These are phyloP conservation scores for Melanotaenia duboulayi DNA, from an alignment of 2,113 vertebrate genomes.

Conservation along the genomic window DNA sequence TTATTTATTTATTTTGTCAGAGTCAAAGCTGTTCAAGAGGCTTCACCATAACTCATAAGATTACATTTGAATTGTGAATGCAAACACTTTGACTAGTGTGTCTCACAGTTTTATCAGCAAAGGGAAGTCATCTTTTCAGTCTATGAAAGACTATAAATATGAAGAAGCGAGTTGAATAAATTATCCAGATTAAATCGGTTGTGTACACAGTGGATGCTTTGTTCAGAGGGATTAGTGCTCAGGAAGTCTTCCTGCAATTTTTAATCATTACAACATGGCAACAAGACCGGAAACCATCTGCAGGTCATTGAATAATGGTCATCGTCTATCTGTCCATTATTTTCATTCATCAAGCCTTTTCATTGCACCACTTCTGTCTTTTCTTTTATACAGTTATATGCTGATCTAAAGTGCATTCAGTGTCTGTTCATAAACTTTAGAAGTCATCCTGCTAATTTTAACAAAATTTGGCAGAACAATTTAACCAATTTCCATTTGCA, in stretches of 20 bases:
- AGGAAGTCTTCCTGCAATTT: slow-evolving; percentile 49
- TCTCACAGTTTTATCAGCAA: background rate
- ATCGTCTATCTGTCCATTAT: slow-evolving; percentile 49
- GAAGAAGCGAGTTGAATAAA: slow-evolving; percentile 50
- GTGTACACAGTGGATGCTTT: slow-evolving; percentile 46
- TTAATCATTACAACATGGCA: slow-evolving; percentile 24
- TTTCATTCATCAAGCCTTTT: slow-evolving; percentile 8
- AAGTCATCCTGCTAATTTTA: no score
- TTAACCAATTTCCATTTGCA: no score
- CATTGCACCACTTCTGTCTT: slow-evolving; percentile 10
- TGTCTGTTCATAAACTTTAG: no score
- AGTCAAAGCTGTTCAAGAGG: slow-evolving; percentile 32
- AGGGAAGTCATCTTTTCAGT: slow-evolving; percentile 20
- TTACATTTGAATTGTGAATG: slow-evolving; percentile 38
- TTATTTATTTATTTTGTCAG: slow-evolving; percentile 15
- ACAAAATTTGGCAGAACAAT: no score
- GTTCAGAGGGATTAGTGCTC: slow-evolving; percentile 47
- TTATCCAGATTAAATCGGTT: slow-evolving; percentile 52
- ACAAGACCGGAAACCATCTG: slow-evolving; percentile 58
- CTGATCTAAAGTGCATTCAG: background rate
- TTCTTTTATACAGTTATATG: slow-evolving; percentile 12
- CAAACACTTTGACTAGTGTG: slow-evolving; percentile 13
- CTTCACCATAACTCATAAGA: slow-evolving; percentile 1
- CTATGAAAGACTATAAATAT: slow-evolving; percentile 45
- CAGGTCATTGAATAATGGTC: slow-evolving; percentile 47